A percentile compares a stretch with the other conserved stretches of the same genome.
phyloP scores from a whole-genome alignment of 1,140 invertebrate species.

The Archivesica marissinica region DNA sequence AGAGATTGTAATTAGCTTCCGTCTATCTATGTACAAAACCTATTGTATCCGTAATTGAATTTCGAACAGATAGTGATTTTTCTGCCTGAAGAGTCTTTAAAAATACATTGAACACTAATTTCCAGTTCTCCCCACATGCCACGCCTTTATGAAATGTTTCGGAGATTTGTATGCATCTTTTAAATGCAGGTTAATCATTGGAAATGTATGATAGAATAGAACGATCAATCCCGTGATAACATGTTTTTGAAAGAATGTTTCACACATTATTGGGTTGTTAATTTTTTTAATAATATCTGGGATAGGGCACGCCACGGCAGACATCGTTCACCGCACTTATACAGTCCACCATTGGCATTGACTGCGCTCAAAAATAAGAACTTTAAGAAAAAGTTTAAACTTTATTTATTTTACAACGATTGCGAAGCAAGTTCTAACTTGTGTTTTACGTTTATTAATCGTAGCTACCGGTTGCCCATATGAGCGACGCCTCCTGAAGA shows the following conservation, averaged over 20 bases:
- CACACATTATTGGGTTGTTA: background rate
- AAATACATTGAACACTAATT: conserved; percentile 6
- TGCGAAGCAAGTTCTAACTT: too few species aligned
- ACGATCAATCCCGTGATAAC: conserved; percentile 10
- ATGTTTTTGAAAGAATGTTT: background rate
- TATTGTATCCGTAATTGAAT: conserved; percentile 31
- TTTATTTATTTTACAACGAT: too few species aligned
- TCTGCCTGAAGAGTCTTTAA: background rate
- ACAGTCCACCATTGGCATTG: too few species aligned
- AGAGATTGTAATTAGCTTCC: conserved; percentile 25
- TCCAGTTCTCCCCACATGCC: background rate
- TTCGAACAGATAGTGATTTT: conserved; percentile 21
- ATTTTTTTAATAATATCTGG: too few species aligned
- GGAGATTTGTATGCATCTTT: background rate
- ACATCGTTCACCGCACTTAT: too few species aligned
- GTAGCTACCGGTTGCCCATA: too few species aligned
- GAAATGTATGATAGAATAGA: conserved; percentile 8
- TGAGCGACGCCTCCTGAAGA: too few species aligned
- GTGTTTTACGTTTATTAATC: too few species aligned
- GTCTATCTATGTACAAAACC: background rate
- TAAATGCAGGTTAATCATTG: background rate
- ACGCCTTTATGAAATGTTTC: conserved; percentile 27
- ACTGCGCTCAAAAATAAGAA: too few species aligned
- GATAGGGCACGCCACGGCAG: too few species aligned
- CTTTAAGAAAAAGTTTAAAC: too few species aligned